Evolutionary conservation across 2,797 vertebrate species (phyloP), one percentile per base, ranked within the genome.

Genomic region (Sciurus carolinensis): DNA sequence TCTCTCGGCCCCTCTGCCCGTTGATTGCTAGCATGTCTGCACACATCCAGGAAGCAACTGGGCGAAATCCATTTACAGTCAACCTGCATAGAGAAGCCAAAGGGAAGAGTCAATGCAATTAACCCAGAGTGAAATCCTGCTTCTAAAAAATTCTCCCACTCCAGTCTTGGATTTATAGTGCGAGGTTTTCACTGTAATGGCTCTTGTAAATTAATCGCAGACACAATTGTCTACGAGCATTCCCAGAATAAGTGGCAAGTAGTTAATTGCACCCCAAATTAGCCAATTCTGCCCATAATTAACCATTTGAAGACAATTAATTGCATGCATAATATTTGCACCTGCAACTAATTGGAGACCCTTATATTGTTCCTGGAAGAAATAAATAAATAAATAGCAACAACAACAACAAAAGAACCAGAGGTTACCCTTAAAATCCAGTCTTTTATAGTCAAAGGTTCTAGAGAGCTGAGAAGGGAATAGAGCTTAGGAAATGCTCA

Each of bases 301-400:
- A 97, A 98, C 97, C 96, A 97, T 97, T 97, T 95, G 95, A 97
- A 97, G 97, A 97, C 97, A 96, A 97, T 98, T 97, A 98, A 96
- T 97, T 96, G 96, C 96, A 97, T 83, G 96, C 97, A 98, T 97
- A 97, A 97, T 98, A 98, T 97, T 97, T 97, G 97, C 97, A 98
- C 97, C 97, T 98, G 97, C 96, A 96, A 90, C 97, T 97, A 97
- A 97, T 97, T 97, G 97, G 95, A 97, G 92, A 91, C 94, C 95
- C 94, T 84, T 85, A 73, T 52, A 96, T 96, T 97, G 97, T 97
- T 97, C 91, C 81, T 97, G 91, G 95, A 96, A 97, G 33, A 97
- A 97, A 97, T 69, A 96, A 95, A 96, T 94, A 98, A 94, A 94
- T 67, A 97, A 96, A 89, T 59, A 95, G 75, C 44, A 90, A 66